phyloP scores from a whole-genome alignment of 64 coral and sea anemone species.

The Dendrophyllia cribrosa region DNA sequence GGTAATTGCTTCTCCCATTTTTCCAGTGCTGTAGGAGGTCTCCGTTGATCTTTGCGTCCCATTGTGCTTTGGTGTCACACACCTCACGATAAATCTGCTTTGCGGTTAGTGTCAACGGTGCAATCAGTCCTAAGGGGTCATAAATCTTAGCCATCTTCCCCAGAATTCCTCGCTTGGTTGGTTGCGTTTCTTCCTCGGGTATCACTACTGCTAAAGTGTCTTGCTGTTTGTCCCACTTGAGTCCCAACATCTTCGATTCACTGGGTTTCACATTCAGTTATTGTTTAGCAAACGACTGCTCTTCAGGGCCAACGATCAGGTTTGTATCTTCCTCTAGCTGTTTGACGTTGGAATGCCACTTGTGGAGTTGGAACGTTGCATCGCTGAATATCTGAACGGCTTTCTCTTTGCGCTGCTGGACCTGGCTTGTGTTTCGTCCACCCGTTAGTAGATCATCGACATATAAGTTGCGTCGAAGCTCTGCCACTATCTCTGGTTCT shows the following conservation, averaged over 20 bases:
- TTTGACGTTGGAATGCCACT: slow-evolving; percentile 52
- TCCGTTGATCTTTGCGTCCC: slow-evolving; percentile 16
- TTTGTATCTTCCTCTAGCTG: slow-evolving; percentile 33
- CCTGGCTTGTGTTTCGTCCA: slow-evolving; percentile 34
- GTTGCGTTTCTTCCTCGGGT: slow-evolving; percentile 16
- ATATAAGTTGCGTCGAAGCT: slow-evolving; percentile 27
- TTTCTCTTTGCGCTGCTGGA: slow-evolving; percentile 9
- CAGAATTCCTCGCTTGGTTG: slow-evolving; percentile 29
- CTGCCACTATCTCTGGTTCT: slow-evolving; percentile 32
- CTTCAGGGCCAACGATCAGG: background rate
- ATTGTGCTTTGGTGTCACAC: slow-evolving; percentile 13
- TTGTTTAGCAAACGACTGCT: slow-evolving; percentile 30
- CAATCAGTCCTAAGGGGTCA: slow-evolving; percentile 33
- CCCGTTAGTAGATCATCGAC: slow-evolving; percentile 26
- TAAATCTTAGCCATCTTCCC: slow-evolving; percentile 37
- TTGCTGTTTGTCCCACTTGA: slow-evolving; percentile 16
- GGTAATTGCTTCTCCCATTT: slow-evolving; percentile 28
- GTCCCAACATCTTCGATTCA: slow-evolving; percentile 43
- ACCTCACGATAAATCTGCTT: slow-evolving; percentile 20
- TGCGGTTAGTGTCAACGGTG: slow-evolving; percentile 9
- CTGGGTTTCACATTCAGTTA: slow-evolving; percentile 24
- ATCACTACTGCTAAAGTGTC: slow-evolving; percentile 12
- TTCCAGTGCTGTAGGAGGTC: background rate
- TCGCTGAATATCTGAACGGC: slow-evolving; percentile 38
- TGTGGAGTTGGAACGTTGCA: slow-evolving; percentile 50